A percentile compares a stretch with the other conserved stretches of the same genome.
Conservation (phyloP, 2,797 vertebrate genomes). For the Acrossocheilus wenchowensis region DNA sequence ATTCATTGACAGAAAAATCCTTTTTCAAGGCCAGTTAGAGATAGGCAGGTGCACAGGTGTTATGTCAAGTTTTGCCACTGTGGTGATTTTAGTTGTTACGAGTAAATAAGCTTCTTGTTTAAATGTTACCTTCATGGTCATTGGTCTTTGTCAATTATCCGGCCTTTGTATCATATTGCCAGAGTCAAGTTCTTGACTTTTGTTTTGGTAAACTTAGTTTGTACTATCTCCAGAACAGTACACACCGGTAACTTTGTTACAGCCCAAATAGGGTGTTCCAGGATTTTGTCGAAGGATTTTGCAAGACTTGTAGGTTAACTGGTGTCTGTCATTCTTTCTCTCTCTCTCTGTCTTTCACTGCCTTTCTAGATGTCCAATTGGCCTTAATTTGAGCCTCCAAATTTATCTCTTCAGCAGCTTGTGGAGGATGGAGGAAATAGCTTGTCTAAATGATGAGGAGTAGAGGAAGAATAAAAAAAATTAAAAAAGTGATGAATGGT, state of each 20-base stretch:
- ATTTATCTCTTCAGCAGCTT: slow-evolving; percentile 52
- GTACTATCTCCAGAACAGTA: slow-evolving; percentile 1
- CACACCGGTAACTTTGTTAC: not conserved
- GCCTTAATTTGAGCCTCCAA: slow-evolving; percentile 57
- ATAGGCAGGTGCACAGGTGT: not conserved
- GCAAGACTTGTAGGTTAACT: slow-evolving; percentile 46
- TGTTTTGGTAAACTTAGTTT: not conserved
- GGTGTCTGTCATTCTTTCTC: slow-evolving; percentile 32
- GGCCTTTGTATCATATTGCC: not conserved
- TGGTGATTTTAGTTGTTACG: slow-evolving; percentile 17
- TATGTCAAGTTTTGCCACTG: slow-evolving; percentile 15
- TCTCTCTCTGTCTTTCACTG: slow-evolving; percentile 10
- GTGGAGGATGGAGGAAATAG: slow-evolving; percentile 20
- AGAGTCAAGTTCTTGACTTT: slow-evolving; percentile 7
- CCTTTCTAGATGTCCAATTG: slow-evolving; percentile 38
- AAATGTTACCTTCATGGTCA: slow-evolving; percentile 27
- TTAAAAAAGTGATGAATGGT: slow-evolving; percentile 43
- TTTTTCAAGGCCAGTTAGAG: not conserved
- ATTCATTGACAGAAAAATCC: not conserved
- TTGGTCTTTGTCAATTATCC: slow-evolving; percentile 23
- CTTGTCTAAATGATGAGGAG: slow-evolving; percentile 34
- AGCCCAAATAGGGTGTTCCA: not conserved
- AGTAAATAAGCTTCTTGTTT: slow-evolving; percentile 16
- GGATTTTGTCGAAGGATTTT: slow-evolving; percentile 5
- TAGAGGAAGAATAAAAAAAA: slow-evolving; percentile 24